These are phyloP conservation scores for Clarias fuscus DNA, from an alignment of 2,797 vertebrate genomes.

Conservation along the genomic window DNA sequence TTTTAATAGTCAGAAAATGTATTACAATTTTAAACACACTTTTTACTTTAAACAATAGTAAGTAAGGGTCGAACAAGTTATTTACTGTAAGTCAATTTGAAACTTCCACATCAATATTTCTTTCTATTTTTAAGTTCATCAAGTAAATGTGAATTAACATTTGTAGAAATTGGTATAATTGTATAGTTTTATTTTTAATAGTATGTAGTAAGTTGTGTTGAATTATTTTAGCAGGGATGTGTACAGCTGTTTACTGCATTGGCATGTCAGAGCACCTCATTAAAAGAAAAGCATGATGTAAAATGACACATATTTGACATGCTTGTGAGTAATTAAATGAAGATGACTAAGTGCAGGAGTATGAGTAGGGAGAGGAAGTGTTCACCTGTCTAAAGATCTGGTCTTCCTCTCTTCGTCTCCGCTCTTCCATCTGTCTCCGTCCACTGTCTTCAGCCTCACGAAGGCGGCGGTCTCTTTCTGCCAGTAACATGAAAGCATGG, in stretches of 20 bases:
- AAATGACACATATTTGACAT: no score
- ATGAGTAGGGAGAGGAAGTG: not conserved
- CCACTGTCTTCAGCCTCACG: conserved; percentile 92
- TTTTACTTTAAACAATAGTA: not conserved
- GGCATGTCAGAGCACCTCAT: no score
- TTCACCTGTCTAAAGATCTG: conserved; percentile 87
- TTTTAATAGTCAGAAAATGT: not conserved
- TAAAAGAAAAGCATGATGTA: no score
- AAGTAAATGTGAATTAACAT: no score
- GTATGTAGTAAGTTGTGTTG: no score
- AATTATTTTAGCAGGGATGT: no score
- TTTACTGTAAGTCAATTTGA: no score
- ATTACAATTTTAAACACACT: not conserved
- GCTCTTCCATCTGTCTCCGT: conserved; percentile 84
- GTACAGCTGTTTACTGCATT: no score
- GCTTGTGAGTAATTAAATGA: not conserved
- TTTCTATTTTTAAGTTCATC: no score
- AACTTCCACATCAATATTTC: no score
- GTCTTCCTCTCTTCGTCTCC: conserved; percentile 80
- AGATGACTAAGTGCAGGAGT: not conserved
- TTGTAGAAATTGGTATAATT: no score
- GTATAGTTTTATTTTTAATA: no score
- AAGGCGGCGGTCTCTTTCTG: conserved; percentile 82
- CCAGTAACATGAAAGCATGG: conserved; percentile 85
- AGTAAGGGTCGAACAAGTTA: not conserved